Conservation (phyloP, 1,140 invertebrate genomes). For the Phocides pigmalion region DNA sequence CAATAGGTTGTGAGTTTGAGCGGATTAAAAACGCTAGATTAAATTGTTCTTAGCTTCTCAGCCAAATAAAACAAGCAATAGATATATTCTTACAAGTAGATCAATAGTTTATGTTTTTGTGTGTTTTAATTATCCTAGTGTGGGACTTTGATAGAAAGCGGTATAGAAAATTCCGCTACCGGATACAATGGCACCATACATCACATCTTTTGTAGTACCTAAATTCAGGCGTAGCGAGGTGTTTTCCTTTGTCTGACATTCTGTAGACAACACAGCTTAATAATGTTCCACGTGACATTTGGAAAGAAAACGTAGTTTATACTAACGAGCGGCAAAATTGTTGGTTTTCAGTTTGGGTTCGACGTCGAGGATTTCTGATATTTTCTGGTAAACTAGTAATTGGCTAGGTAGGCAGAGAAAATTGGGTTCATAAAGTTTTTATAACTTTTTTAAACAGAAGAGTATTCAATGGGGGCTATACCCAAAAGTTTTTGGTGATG, state of each 20-base stretch:
- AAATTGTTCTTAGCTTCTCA: too few relatives aligned
- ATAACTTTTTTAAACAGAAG: background rate
- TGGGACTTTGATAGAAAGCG: too few relatives aligned
- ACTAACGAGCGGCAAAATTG: constrained; percentile 4
- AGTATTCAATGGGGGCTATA: too few relatives aligned
- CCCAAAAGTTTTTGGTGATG: too few relatives aligned
- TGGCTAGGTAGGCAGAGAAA: background rate
- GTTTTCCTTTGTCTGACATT: constrained; percentile 24
- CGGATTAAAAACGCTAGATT: too few relatives aligned
- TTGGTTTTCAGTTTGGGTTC: background rate
- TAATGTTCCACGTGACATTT: constrained; percentile 8
- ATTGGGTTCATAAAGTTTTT: background rate
- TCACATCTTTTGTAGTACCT: constrained; percentile 16
- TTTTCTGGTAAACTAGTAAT: background rate
- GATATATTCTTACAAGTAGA: too few relatives aligned
- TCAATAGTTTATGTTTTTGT: too few relatives aligned
- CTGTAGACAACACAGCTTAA: constrained; percentile 3
- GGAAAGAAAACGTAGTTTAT: background rate
- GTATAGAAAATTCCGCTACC: constrained; percentile 30
- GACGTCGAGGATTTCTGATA: background rate
- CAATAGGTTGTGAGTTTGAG: too few relatives aligned
- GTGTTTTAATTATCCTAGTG: too few relatives aligned
- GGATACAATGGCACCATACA: constrained; percentile 30
- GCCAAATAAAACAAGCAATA: too few relatives aligned
- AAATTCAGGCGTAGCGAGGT: constrained; percentile 13